These are phyloP conservation scores for Pachypsylla venusta DNA, from an alignment of 1,140 invertebrate species.

Conservation along the genomic window DNA sequence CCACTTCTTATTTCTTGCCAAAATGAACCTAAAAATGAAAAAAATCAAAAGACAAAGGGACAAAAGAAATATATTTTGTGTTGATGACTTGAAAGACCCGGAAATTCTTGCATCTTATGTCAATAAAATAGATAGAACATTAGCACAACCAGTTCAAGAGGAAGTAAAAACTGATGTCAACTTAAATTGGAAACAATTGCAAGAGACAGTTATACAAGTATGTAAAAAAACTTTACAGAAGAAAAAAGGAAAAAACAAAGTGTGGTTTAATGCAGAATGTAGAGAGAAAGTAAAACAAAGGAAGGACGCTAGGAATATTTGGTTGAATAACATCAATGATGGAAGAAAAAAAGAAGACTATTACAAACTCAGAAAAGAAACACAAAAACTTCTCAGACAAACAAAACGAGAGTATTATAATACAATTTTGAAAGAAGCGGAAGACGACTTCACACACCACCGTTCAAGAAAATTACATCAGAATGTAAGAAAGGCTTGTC, in stretches of 20 bases:
- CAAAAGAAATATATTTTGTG: background rate
- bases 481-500: background rate
- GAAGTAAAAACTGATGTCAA: background rate
- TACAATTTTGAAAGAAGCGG: background rate
- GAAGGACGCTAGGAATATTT: background rate
- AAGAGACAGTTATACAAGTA: background rate
- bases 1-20: slow-evolving; percentile 16
- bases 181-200: background rate
- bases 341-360: background rate
- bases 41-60: background rate
- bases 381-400: background rate
- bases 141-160: background rate
- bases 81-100: background rate
- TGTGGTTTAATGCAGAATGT: background rate
- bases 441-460: background rate
- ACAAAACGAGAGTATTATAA: background rate
- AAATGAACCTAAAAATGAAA: background rate
- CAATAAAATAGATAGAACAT: background rate
- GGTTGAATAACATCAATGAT: background rate
- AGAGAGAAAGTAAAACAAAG: background rate
- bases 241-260: slow-evolving; percentile 8
- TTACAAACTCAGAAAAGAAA: background rate
- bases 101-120: background rate
- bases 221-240: background rate
- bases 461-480: background rate